phyloP scores from a whole-genome alignment of 2,888 invertebrate genomes.

The Drosophila birchii region DNA sequence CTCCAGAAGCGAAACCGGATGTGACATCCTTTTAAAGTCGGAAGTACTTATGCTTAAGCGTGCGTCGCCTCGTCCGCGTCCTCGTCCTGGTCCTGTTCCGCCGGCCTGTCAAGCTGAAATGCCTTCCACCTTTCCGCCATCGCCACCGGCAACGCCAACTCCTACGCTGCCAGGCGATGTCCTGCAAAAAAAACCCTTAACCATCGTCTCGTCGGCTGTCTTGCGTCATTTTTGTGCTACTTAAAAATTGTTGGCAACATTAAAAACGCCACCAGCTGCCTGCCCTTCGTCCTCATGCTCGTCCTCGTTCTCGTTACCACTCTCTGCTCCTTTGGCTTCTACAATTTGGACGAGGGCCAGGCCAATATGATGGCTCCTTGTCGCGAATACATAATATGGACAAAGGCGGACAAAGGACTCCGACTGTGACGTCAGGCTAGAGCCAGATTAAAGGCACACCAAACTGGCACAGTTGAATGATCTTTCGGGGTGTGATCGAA shows the following conservation, averaged over 20 bases:
- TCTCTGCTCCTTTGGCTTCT: neutral
- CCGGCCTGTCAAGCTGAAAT: neutral
- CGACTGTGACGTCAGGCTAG: neutral
- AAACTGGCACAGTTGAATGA: neutral
- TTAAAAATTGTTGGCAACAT: constrained; percentile 76
- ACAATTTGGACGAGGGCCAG: constrained; percentile 36
- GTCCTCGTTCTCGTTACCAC: neutral
- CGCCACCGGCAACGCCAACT: neutral
- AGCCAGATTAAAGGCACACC: neutral
- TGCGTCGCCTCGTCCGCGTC: constrained; percentile 62
- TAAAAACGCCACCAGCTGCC: constrained; percentile 45
- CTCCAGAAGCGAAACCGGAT: constrained; percentile 80
- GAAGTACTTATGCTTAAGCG: constrained; percentile 84
- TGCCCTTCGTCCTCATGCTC: constrained; percentile 20
- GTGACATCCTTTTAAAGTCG: constrained; percentile 85
- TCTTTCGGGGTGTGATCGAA: neutral
- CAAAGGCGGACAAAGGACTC: constrained; percentile 1
- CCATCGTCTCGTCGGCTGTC: constrained; percentile 37
- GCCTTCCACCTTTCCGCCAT: constrained; percentile 19
- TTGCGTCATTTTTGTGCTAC: constrained; percentile 70
- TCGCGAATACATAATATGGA: constrained; percentile 50
- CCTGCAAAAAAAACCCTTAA: constrained; percentile 4
- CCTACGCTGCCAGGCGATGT: constrained; percentile 10
- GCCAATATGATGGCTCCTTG: constrained; percentile 43
- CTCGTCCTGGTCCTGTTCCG: neutral